A percentile compares a stretch with the other conserved stretches of the same genome.
Evolutionary conservation across 2,888 invertebrate species (phyloP).

Genomic region (Agriopis leucophaearia): DNA sequence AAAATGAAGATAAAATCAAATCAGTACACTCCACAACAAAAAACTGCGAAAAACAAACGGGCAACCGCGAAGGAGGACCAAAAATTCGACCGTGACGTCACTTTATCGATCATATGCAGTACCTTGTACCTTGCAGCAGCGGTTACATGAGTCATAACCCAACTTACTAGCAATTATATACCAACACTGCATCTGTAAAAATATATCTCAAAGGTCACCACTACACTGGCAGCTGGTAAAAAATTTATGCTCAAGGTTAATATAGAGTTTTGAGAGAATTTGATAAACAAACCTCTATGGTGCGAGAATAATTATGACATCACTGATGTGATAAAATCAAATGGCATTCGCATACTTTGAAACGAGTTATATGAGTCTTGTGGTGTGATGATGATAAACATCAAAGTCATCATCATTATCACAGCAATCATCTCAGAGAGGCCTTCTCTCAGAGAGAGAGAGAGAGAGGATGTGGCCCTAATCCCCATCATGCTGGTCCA

Average conservation of each 20-base stretch:
- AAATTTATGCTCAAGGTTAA: conserved; percentile 36
- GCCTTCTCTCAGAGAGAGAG: too few species aligned
- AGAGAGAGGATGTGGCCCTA: too few species aligned
- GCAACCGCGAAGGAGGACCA: background rate
- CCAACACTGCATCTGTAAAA: conserved; percentile 46
- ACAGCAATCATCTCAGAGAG: too few species aligned
- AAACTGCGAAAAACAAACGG: background rate
- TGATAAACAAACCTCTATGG: conserved; percentile 18
- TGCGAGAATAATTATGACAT: conserved; percentile 20
- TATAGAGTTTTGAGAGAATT: conserved; percentile 21
- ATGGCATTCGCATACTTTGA: background rate
- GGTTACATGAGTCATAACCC: conserved; percentile 34
- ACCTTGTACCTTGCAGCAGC: conserved; percentile 16
- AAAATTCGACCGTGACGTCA: conserved; percentile 52
- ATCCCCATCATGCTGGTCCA: too few species aligned
- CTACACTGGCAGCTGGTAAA: conserved; percentile 28
- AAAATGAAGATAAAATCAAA: background rate
- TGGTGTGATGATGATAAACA: too few species aligned
- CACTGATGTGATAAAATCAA: conserved; percentile 11
- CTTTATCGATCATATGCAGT: conserved; percentile 44
- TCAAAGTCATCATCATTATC: too few species aligned
- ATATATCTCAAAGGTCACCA: conserved; percentile 43
- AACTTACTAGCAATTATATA: background rate
- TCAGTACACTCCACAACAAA: background rate
- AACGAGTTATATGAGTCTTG: background rate